phyloP scores from a whole-genome alignment of 2,888 invertebrate genomes.

The Callyntrura guangdongensis region DNA sequence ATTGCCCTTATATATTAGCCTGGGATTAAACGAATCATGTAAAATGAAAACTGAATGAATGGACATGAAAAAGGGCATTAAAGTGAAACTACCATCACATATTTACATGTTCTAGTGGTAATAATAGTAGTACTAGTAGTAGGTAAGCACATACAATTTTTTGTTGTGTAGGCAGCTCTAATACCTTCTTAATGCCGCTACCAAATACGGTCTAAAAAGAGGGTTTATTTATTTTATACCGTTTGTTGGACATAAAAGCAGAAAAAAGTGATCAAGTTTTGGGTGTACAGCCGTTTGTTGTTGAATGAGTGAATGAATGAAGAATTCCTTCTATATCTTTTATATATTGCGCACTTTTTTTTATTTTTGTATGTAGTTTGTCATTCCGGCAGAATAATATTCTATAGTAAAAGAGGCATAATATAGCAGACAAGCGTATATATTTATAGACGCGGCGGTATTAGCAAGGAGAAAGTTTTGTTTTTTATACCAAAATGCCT shows the following conservation, averaged over 20 bases:
- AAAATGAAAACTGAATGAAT: constrained; percentile 37
- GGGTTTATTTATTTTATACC: constrained; percentile 62
- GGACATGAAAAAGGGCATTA: constrained; percentile 20
- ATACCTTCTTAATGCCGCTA: constrained; percentile 43
- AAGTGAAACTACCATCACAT: background rate
- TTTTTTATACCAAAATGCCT: constrained; percentile 58
- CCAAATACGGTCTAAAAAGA: constrained; percentile 43
- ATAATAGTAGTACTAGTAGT: background rate
- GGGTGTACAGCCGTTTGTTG: background rate
- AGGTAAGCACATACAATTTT: background rate
- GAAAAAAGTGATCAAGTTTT: constrained; percentile 55
- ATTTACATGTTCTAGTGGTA: background rate
- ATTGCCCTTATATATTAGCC: constrained; percentile 34
- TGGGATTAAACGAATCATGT: constrained; percentile 68
- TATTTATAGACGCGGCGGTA: background rate
- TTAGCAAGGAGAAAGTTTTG: constrained; percentile 68
- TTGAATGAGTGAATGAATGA: constrained; percentile 33
- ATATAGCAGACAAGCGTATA: background rate
- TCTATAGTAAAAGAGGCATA: constrained; percentile 6
- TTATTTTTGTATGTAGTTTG: constrained; percentile 57
- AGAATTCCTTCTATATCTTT: constrained; percentile 29
- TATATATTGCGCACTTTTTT: constrained; percentile 6
- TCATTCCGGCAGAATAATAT: constrained; percentile 25
- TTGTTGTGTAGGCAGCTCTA: constrained; percentile 53
- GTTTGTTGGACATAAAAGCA: constrained; percentile 41